These are phyloP conservation scores for Empis stercorea DNA, from an alignment of 2,888 invertebrate species.

Conservation along the genomic window DNA sequence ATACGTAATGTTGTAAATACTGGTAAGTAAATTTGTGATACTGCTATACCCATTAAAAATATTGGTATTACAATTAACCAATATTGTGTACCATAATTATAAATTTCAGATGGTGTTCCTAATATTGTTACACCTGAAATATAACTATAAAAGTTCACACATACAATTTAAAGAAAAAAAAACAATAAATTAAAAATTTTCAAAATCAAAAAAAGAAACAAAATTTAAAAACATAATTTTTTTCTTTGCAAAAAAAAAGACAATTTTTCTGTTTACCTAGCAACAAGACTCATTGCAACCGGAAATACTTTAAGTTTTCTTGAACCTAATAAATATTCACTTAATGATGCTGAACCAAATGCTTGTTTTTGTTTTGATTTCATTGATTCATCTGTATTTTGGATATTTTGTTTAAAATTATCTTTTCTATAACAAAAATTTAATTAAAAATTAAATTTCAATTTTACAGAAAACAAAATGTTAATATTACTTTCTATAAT, in stretches of 20 bases:
- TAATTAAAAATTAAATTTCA: background rate
- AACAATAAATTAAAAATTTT: no score
- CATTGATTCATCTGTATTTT: constrained; percentile 11
- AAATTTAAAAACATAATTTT: no score
- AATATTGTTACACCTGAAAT: constrained; percentile 79
- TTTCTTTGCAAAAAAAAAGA: no score
- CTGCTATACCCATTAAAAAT: constrained; percentile 50
- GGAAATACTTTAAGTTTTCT: constrained; percentile 64
- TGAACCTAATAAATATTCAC: constrained; percentile 66
- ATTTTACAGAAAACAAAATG: background rate
- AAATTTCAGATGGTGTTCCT: constrained; percentile 78
- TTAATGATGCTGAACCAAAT: constrained; percentile 42
- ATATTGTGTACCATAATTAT: constrained; percentile 74
- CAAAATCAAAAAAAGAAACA: no score
- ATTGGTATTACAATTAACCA: constrained; percentile 63
- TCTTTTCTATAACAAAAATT: constrained; percentile 8
- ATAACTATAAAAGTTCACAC: constrained; percentile 58
- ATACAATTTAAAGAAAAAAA: no score
- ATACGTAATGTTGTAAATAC: constrained; percentile 65
- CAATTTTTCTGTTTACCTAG: no score
- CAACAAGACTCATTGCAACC: constrained; percentile 74
- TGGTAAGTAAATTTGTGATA: constrained; percentile 61
- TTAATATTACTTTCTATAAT: constrained; percentile 18
- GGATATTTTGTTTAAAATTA: constrained; percentile 11
- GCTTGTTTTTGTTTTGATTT: constrained; percentile 14